These are phyloP conservation scores for Phoenicopterus ruber DNA, from an alignment of 2,113 vertebrate genomes.

Conservation along the genomic window DNA sequence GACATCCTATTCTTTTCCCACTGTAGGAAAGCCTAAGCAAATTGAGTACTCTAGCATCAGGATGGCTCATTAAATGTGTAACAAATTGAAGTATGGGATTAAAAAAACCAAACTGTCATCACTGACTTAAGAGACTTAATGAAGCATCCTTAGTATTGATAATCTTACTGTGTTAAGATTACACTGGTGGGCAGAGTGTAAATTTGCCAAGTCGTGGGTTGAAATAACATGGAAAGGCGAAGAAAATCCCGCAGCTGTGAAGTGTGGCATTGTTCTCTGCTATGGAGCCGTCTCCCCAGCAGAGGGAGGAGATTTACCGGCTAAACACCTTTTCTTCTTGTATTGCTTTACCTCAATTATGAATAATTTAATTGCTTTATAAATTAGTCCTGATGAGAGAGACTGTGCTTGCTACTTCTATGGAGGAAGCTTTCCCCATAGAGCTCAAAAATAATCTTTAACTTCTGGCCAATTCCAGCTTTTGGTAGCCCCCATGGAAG, in stretches of 20 bases:
- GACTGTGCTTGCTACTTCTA: background rate
- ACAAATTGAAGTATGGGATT: background rate
- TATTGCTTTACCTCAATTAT: background rate
- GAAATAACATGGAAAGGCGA: background rate
- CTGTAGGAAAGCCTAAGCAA: background rate
- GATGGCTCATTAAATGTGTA: background rate
- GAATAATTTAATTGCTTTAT: background rate
- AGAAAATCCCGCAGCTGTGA: background rate
- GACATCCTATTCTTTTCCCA: background rate
- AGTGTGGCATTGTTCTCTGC: background rate
- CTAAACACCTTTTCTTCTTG: background rate
- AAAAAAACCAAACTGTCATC: background rate
- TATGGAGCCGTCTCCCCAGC: slow-evolving; percentile 4
- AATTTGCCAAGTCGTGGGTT: background rate
- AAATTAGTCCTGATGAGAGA: background rate
- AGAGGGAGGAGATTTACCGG: slow-evolving; percentile 20
- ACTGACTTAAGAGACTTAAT: background rate
- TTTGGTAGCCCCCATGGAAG: background rate
- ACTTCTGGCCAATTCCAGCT: background rate
- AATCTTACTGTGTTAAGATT: background rate
- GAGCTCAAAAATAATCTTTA: background rate
- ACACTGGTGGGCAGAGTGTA: background rate
- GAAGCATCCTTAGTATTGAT: background rate
- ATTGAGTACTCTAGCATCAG: background rate
- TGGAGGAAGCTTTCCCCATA: background rate